phyloP scores from a whole-genome alignment of 2,888 invertebrate species.

The Tromatobia lineatoria region DNA sequence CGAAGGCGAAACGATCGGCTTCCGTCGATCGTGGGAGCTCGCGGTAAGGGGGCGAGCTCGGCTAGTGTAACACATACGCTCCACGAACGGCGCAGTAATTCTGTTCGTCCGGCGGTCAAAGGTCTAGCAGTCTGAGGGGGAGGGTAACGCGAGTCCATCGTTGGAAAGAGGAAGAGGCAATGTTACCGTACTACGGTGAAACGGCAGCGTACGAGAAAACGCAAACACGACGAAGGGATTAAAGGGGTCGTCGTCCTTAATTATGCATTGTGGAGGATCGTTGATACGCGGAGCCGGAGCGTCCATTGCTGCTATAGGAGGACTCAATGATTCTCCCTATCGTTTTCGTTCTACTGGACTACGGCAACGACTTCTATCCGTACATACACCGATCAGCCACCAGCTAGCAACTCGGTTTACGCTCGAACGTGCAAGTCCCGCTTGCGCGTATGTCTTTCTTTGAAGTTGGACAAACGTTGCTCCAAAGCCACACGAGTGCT shows the following conservation, averaged over 20 bases:
- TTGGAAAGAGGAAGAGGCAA: constrained; percentile 43
- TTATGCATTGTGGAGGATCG: constrained; percentile 79
- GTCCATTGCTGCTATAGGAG: constrained; percentile 27
- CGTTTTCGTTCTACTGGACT: constrained; percentile 68
- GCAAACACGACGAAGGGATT: constrained; percentile 80
- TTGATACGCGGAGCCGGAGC: constrained; percentile 69
- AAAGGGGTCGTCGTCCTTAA: constrained; percentile 80
- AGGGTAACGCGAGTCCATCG: constrained; percentile 17
- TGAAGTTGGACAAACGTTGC: constrained; percentile 60
- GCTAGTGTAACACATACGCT: constrained; percentile 32
- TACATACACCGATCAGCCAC: constrained; percentile 28
- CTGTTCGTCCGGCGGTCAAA: constrained; percentile 77
- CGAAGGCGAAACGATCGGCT: constrained; percentile 76
- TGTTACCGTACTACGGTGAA: constrained; percentile 7
- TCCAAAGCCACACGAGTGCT: constrained; percentile 8
- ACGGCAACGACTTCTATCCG: constrained; percentile 1
- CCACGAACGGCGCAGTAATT: constrained; percentile 73
- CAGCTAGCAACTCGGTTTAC: constrained; percentile 33
- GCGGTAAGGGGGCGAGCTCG: constrained; percentile 25
- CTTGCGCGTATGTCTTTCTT: constrained; percentile 50
- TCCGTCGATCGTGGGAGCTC: constrained; percentile 68
- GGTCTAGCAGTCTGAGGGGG: constrained; percentile 69
- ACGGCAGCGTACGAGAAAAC: constrained; percentile 75
- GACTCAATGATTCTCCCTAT: constrained; percentile 64
- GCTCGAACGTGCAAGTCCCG: constrained; percentile 45